A percentile compares a stretch with the other conserved stretches of the same genome.
These are phyloP conservation scores for Hedychridium roseum DNA, from an alignment of 2,888 invertebrate genomes.

Conservation along the genomic window DNA sequence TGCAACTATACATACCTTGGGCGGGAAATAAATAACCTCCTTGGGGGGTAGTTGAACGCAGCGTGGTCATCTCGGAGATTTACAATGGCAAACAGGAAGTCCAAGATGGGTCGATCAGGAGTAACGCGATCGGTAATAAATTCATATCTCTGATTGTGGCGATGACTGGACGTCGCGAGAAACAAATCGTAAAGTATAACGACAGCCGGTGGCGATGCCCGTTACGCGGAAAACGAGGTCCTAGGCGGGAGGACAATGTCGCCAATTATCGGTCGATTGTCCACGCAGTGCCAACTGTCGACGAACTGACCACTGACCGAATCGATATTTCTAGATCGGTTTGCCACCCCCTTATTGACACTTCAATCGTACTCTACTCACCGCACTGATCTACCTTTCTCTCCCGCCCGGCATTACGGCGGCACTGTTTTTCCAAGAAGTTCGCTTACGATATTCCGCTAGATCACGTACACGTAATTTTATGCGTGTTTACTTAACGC, in stretches of 20 bases:
- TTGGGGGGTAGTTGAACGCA: too few relatives aligned
- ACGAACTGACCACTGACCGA: constrained; percentile 43
- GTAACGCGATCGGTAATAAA: constrained; percentile 60
- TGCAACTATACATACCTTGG: too few relatives aligned
- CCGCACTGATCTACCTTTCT: constrained; percentile 4
- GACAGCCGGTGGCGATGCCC: constrained; percentile 13
- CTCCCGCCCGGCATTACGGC: too few relatives aligned
- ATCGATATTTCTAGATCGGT: constrained; percentile 23
- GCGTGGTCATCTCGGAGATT: constrained; percentile 40
- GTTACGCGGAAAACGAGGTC: constrained; percentile 17
- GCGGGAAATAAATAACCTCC: too few relatives aligned
- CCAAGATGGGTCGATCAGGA: background rate
- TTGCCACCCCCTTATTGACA: background rate
- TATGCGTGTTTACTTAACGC: constrained; percentile 52
- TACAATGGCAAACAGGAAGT: constrained; percentile 51
- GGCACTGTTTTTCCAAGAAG: constrained; percentile 45
- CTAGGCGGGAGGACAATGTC: constrained; percentile 59
- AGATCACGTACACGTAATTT: constrained; percentile 35
- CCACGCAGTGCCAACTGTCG: constrained; percentile 54
- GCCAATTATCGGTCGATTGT: constrained; percentile 59
- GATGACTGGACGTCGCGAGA: constrained; percentile 38
- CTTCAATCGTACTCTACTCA: background rate
- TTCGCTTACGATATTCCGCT: constrained; percentile 6
- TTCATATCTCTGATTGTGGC: constrained; percentile 55
- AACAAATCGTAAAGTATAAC: constrained; percentile 60